Base-by-base conservation (phyloP, 2,113 vertebrate species). In the Tragulus kanchil region DNA sequence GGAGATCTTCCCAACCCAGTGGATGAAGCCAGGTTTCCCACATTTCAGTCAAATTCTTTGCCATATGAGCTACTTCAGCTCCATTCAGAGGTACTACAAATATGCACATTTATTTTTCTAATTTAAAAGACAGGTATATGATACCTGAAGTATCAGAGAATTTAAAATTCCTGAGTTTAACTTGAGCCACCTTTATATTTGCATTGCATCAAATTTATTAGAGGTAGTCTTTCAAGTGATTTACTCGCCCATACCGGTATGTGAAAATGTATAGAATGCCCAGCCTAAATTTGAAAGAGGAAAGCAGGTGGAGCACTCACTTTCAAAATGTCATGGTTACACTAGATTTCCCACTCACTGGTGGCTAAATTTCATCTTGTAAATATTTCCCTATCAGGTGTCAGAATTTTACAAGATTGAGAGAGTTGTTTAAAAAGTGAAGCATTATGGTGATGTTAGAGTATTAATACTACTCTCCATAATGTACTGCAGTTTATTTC, bases 261-360 rank as follows among this genome's bases (percentile, higher is more conserved):
- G 26, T 77, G 54, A 84, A 90, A 50, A 87, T 52, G 71, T 86
- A 48, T n/a, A 93, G 90, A 94, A 71, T 11, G 12, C 71, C 11
- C 36, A 86, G 28, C 6, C 83, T 90, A 59, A 96, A 90, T 93
- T 59, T 92, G 71, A 96, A 93, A 65, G 8, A 59, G 83, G 31
- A 23, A 95, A 94, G 85, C 52, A 86, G 42, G 11, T 95, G 1
- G 0, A 96, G 6, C 15, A 61, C 8, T 89, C 31, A 81, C 83
- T 96, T 98, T 94, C 71, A 94, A 88, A 96, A 93, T 94, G 85
- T 95, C 73, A 84, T 91, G 85, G 23, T 89, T 85, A 8, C 94
- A 48, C 89, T 89, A 85, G 62, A 78, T 93, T 97, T 91, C 86
- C 36, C 56, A 85, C 42, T 95, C 58, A 67, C 56, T 61, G 64